These are phyloP conservation scores for Lymantria dispar DNA, from an alignment of 2,888 invertebrate species.

Conservation along the genomic window DNA sequence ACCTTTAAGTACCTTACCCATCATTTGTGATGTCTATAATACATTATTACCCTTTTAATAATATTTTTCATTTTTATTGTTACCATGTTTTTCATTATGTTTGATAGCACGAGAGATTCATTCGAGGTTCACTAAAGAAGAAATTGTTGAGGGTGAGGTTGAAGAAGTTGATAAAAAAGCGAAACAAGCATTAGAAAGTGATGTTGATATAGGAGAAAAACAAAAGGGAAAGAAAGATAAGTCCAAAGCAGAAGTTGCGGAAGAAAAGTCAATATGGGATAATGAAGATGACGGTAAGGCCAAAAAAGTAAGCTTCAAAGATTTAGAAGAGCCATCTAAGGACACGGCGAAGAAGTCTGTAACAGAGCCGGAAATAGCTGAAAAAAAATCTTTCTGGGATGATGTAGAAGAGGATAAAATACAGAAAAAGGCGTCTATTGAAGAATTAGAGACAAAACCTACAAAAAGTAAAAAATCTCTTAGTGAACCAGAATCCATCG, in stretches of 20 bases:
- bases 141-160: slow-evolving; percentile 72
- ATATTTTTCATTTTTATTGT: slow-evolving; percentile 42
- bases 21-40: slow-evolving; percentile 63
- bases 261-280: slow-evolving; percentile 60
- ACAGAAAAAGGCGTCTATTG: slow-evolving; percentile 39
- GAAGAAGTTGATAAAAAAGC: slow-evolving; percentile 59
- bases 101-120: slow-evolving; percentile 78
- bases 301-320: slow-evolving; percentile 43
- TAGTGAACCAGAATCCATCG: slow-evolving; percentile 52
- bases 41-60: slow-evolving; percentile 38
- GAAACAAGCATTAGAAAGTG: slow-evolving; percentile 48
- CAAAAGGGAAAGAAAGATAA: slow-evolving; percentile 47
- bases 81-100: slow-evolving; percentile 57
- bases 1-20: slow-evolving; percentile 33
- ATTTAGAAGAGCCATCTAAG: slow-evolving; percentile 38
- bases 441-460: slow-evolving; percentile 37
- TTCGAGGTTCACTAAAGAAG: slow-evolving; percentile 73
- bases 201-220: slow-evolving; percentile 31
- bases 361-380: slow-evolving; percentile 48
- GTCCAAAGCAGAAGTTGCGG: slow-evolving; percentile 42
- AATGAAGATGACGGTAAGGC: slow-evolving; percentile 49
- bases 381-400: slow-evolving; percentile 57
- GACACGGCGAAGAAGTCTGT: slow-evolving; percentile 40
- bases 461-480: slow-evolving; percentile 47
- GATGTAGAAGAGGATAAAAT: slow-evolving; percentile 42